phyloP scores from a whole-genome alignment of 2,113 vertebrate species.

The Aspiorhynchus laticeps region DNA sequence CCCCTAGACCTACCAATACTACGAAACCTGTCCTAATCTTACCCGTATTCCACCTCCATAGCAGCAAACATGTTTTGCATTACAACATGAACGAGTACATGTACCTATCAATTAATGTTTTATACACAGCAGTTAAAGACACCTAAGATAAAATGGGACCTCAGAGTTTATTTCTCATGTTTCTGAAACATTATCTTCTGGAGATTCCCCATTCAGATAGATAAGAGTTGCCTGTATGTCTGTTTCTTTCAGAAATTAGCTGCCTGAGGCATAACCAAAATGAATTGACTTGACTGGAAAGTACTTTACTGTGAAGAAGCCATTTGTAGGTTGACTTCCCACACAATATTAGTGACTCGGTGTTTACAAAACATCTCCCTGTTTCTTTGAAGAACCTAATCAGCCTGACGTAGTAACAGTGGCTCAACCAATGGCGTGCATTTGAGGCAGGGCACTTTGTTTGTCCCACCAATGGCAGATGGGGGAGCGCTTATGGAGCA shows the following conservation, averaged over 20 bases:
- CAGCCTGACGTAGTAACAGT: not conserved
- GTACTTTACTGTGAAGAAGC: not conserved
- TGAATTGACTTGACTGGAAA: not conserved
- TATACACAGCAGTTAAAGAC: not conserved
- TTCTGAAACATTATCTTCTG: not conserved
- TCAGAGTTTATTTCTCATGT: not conserved
- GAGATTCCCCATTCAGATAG: not conserved
- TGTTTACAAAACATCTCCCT: not conserved
- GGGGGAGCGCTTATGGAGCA: no score
- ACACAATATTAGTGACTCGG: no score
- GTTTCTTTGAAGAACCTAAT: not conserved
- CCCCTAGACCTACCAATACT: not conserved
- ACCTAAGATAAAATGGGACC: not conserved
- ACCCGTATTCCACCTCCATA: not conserved
- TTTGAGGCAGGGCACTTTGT: not conserved
- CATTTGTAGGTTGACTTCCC: not conserved
- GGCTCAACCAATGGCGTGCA: not conserved
- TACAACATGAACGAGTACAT: not conserved
- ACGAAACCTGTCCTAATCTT: not conserved
- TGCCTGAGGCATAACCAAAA: not conserved
- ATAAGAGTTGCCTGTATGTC: not conserved
- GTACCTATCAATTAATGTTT: not conserved
- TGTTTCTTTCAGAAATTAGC: not conserved
- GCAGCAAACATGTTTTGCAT: not conserved
- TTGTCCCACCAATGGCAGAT: not conserved